Evolutionary conservation across 1,140 invertebrate genomes (phyloP), one percentile per base, ranked within the genome.

Genomic region (Drosophila arawakana): DNA sequence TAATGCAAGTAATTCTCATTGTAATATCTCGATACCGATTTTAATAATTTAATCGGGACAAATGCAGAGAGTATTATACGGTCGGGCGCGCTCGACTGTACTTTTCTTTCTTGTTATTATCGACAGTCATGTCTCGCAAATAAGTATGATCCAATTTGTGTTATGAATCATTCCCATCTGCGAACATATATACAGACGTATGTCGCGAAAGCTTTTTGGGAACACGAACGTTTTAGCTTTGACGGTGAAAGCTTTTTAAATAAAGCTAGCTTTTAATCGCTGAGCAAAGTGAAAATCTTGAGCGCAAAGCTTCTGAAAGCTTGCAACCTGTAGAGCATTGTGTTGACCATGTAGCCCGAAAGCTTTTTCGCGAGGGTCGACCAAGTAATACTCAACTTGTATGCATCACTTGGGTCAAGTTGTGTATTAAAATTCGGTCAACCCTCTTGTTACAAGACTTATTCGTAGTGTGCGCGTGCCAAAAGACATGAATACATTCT

Each of bases 91-190:
- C n/a, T n/a, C n/a, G n/a, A n/a, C n/a, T n/a, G n/a, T n/a, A n/a
- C n/a, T n/a, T n/a, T n/a, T n/a, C n/a, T n/a, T n/a, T n/a, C n/a
- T n/a, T n/a, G n/a, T n/a, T n/a, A 55, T 25, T 55, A 41, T 59
- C 8, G 11, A 34, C 11, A 7, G 67, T 46, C 44, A 71, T 41
- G 39, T 25, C 15, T 30, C 52, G 7, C 34, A 72, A 72, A 72
- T 72, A 72, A 66, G 57, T 57, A 50, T 72, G 69, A 65, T 66
- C 61, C 21, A 55, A 65, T 49, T 35, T 54, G 39, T 47, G 35
- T 18, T 1, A 25, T 66, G 44, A 72, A 47, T 72, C 61, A 72
- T 15, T 49, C 44, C 10, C 35, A 72, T 15, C 18, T 34, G 10
- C 41, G 46, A 55, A 41, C 3, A 2, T 11, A 10, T 0, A 37